Evolutionary conservation across 2,888 invertebrate genomes (phyloP).

Genomic region (Dryocosmus kuriphilus): DNA sequence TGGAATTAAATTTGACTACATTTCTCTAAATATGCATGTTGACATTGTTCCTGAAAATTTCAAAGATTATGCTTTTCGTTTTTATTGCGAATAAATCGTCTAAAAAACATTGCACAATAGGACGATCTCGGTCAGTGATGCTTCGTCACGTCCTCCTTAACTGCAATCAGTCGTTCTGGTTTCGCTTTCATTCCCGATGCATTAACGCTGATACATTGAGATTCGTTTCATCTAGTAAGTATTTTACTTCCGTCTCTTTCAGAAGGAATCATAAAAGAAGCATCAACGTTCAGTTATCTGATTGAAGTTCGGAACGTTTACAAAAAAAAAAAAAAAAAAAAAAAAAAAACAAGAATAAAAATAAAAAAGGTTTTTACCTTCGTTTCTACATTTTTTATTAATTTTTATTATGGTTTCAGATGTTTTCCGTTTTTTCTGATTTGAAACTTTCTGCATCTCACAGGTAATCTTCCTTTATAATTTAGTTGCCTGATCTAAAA

Average conservation of each 20-base stretch:
- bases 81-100: background rate
- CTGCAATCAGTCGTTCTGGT: constrained; percentile 5
- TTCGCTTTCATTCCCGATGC: background rate
- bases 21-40: background rate
- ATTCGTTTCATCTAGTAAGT: background rate
- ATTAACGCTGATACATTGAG: background rate
- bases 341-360: too few species aligned
- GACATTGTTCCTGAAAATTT: background rate
- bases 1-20: background rate
- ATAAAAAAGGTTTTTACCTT: too few species aligned
- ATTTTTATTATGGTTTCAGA: too few species aligned
- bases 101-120: background rate
- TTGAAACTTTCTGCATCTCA: too few species aligned
- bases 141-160: constrained; percentile 28
- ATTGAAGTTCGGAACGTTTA: too few species aligned
- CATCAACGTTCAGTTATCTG: background rate
- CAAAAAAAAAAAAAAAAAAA: too few species aligned
- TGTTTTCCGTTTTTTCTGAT: too few species aligned
- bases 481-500: too few species aligned
- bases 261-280: background rate
- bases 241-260: background rate
- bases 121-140: constrained; percentile 22
- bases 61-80: background rate
- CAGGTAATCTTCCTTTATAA: too few species aligned
- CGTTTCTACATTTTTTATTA: too few species aligned